A percentile compares a stretch with the other conserved stretches of the same genome.
phyloP scores from a whole-genome alignment of 2,888 invertebrate genomes.

The Lycophotia porphyrea region DNA sequence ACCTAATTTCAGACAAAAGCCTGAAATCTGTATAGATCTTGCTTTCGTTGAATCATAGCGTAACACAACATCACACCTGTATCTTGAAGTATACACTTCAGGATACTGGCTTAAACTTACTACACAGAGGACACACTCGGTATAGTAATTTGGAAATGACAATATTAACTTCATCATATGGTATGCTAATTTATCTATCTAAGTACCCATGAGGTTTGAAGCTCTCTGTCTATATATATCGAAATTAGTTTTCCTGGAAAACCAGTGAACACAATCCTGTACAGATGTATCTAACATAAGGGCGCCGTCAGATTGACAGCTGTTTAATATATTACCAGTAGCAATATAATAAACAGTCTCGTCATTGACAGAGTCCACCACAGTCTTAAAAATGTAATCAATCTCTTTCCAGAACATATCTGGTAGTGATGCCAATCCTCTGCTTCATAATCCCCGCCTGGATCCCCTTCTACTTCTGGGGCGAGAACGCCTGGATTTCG shows the following conservation, averaged over 20 bases:
- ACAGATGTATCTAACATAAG: neutral
- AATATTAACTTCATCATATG: too few relatives aligned
- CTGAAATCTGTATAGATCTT: neutral
- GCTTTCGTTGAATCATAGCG: neutral
- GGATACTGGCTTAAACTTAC: too few relatives aligned
- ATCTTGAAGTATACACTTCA: too few relatives aligned
- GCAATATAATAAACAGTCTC: too few relatives aligned
- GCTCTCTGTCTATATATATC: neutral
- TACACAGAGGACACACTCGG: too few relatives aligned
- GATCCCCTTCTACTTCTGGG: constrained; percentile 94
- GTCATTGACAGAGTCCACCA: too few relatives aligned
- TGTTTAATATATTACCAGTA: neutral
- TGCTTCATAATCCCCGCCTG: constrained; percentile 95
- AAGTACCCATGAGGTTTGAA: too few relatives aligned
- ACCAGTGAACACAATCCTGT: neutral
- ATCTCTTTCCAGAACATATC: constrained; percentile 92
- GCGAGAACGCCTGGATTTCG: constrained; percentile 93
- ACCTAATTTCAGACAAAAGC: too few relatives aligned
- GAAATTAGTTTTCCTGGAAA: neutral
- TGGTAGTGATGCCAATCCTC: constrained; percentile 93
- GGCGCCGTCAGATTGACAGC: neutral
- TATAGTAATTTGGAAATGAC: too few relatives aligned
- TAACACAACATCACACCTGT: neutral
- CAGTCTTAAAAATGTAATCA: neutral
- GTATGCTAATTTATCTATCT: too few relatives aligned